A percentile compares a stretch with the other conserved stretches of the same genome.
Evolutionary conservation across 2,888 invertebrate species (phyloP).

Genomic region (Pterobdella sp.): DNA sequence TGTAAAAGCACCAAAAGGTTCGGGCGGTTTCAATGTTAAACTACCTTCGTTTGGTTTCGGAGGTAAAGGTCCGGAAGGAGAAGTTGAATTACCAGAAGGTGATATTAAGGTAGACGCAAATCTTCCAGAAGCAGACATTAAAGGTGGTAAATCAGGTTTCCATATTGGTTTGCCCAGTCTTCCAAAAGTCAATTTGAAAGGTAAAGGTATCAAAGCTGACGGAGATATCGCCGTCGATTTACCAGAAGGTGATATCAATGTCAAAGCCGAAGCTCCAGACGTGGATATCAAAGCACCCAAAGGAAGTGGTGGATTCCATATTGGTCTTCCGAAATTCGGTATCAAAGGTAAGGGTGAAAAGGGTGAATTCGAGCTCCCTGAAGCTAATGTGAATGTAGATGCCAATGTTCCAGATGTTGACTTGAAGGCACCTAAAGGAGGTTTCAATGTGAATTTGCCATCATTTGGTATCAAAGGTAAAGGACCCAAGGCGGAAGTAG

Average conservation of each 20-base stretch:
- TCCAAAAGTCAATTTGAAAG: constrained; percentile 23
- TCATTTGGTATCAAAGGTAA: too few relatives aligned
- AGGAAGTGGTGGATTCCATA: constrained; percentile 17
- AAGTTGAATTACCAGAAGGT: constrained; percentile 19
- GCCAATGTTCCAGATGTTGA: constrained; percentile 5
- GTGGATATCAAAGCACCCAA: constrained; percentile 16
- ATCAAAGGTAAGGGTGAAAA: constrained; percentile 15
- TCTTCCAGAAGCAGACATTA: constrained; percentile 27
- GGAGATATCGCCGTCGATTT: constrained; percentile 16
- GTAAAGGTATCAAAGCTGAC: constrained; percentile 21
- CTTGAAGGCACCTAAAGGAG: constrained; percentile 5
- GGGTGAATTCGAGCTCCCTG: constrained; percentile 14
- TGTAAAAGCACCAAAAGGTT: constrained; percentile 27
- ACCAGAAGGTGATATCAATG: constrained; percentile 17
- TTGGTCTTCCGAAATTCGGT: constrained; percentile 8
- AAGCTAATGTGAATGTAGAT: too few relatives aligned
- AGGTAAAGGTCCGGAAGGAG: constrained; percentile 21
- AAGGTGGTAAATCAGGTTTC: constrained; percentile 18
- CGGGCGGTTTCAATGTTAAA: constrained; percentile 19
- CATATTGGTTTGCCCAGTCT: constrained; percentile 16
- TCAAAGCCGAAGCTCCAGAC: constrained; percentile 4
- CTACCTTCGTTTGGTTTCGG: constrained; percentile 22
- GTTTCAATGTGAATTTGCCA: too few relatives aligned
- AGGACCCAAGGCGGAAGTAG: too few relatives aligned
- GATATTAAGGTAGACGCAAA: constrained; percentile 15